phyloP scores from a whole-genome alignment of 2,888 invertebrate genomes.

The Alitta virens region DNA sequence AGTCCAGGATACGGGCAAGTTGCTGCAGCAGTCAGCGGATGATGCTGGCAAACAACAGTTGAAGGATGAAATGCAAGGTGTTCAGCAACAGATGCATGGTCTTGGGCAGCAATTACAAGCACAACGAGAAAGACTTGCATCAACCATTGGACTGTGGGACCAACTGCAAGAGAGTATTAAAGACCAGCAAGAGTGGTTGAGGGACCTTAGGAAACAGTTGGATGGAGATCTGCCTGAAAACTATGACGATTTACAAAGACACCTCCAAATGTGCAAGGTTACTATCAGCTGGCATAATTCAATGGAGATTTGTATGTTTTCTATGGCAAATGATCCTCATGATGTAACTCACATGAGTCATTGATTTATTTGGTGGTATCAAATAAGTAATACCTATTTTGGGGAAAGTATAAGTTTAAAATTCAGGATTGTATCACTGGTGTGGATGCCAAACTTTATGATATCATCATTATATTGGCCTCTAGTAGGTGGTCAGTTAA shows the following conservation, averaged over 20 bases:
- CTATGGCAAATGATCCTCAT: no score
- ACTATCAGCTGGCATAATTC: no score
- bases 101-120: conserved; percentile 34
- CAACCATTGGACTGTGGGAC: conserved; percentile 41
- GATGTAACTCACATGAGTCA: no score
- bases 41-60: conserved; percentile 7
- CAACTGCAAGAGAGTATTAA: conserved; percentile 50
- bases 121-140: conserved; percentile 38
- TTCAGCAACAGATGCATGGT: conserved; percentile 17
- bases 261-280: conserved; percentile 47
- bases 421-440: no score
- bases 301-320: no score
- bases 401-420: no score
- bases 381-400: no score
- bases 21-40: conserved; percentile 39
- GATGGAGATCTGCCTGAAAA: conserved; percentile 39
- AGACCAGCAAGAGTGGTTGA: conserved; percentile 47
- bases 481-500: no score
- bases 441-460: no score
- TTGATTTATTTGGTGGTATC: no score
- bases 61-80: conserved; percentile 13
- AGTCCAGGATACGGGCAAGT: conserved; percentile 39
- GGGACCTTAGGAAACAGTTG: conserved; percentile 38
- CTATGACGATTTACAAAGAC: conserved; percentile 46
- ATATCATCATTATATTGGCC: no score